Evolutionary conservation across 92 coral and sea anemone species (phyloP).

Genomic region (Epizoanthus stellaris): DNA sequence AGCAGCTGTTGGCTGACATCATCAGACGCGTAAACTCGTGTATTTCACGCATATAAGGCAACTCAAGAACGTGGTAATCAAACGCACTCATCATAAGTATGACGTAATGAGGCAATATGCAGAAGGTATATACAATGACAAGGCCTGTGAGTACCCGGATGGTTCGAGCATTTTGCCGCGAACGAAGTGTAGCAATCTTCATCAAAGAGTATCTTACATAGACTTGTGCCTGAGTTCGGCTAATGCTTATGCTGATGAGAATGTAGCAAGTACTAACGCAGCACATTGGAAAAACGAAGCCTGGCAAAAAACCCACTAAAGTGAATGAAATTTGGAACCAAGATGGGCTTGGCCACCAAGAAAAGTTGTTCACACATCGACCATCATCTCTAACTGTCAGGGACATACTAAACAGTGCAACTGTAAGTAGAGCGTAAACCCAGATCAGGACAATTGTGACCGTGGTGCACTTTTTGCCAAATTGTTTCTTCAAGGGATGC

Average conservation of each 20-base stretch:
- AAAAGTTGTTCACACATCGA: too few relatives aligned
- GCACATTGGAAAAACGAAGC: slow-evolving; percentile 46
- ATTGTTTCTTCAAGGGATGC: slow-evolving; percentile 15
- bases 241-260: slow-evolving; percentile 33
- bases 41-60: slow-evolving; percentile 39
- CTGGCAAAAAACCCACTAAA: slow-evolving; percentile 42
- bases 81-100: slow-evolving; percentile 35
- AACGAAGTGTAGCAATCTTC: slow-evolving; percentile 29
- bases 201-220: background rate
- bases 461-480: background rate
- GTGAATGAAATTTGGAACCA: slow-evolving; percentile 39
- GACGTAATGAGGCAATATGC: slow-evolving; percentile 48
- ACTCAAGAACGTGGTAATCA: background rate
- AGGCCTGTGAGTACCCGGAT: slow-evolving; percentile 41
- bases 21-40: slow-evolving; percentile 59
- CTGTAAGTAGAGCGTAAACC: background rate
- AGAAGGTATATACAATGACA: slow-evolving; percentile 22
- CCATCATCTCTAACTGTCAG: too few relatives aligned
- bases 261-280: slow-evolving; percentile 47
- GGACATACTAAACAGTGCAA: too few relatives aligned
- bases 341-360: too few relatives aligned
- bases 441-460: background rate
- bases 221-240: background rate
- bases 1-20: slow-evolving; percentile 56
- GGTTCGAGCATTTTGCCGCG: slow-evolving; percentile 47